A percentile compares a stretch with the other conserved stretches of the same genome.
Conservation (phyloP, 2,113 vertebrate species). For the Lethenteron camtschaticum region DNA sequence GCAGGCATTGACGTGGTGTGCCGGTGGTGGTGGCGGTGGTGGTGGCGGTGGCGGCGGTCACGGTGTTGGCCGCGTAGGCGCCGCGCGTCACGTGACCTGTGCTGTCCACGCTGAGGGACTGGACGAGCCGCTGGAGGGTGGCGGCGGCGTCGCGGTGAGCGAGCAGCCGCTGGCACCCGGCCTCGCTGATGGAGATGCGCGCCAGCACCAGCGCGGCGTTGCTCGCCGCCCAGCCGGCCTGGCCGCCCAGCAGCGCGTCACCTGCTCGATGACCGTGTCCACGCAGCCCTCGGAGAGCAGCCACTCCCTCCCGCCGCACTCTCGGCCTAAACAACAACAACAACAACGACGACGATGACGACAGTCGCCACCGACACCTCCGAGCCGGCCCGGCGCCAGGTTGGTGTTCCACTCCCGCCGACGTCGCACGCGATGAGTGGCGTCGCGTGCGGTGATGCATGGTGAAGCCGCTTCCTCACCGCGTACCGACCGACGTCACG, state of each 20-base stretch:
- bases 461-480: too few species aligned
- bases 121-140: conserved; percentile 11
- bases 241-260: conserved; percentile 14
- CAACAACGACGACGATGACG: too few species aligned
- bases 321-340: conserved; percentile 13
- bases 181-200: conserved; percentile 13
- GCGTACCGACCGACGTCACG: too few species aligned
- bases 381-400: too few species aligned
- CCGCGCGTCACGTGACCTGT: conserved; percentile 12
- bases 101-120: conserved; percentile 13
- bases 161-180: conserved; percentile 13
- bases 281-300: conserved; percentile 13
- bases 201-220: conserved; percentile 17
- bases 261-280: conserved; percentile 11
- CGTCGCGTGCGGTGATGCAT: too few species aligned
- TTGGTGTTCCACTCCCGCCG: too few species aligned
- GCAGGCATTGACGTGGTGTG: too few species aligned
- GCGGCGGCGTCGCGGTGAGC: conserved; percentile 10
- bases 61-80: too few species aligned
- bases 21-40: too few species aligned
- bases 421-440: too few species aligned
- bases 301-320: conserved; percentile 12
- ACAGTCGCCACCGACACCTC: too few species aligned
- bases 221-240: conserved; percentile 13
- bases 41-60: too few species aligned